Conservation (phyloP, 2,888 invertebrate species). For the Apoda limacodes region DNA sequence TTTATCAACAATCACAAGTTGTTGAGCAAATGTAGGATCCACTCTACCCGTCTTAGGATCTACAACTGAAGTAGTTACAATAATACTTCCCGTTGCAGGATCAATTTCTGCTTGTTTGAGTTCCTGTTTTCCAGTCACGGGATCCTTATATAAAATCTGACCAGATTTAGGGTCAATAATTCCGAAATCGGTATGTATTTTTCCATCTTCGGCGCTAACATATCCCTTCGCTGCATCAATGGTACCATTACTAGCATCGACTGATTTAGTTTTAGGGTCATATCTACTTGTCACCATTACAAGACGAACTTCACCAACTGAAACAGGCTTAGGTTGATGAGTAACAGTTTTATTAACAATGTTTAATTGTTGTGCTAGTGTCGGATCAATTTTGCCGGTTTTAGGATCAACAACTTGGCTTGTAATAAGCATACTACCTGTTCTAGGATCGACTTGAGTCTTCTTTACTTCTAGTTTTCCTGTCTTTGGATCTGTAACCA, state of each 20-base stretch:
- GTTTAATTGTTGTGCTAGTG: conserved; percentile 60
- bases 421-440: conserved; percentile 68
- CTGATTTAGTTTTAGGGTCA: conserved; percentile 70
- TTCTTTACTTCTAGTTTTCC: conserved; percentile 70
- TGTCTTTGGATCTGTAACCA: conserved; percentile 52
- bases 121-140: conserved; percentile 71
- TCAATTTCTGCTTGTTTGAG: conserved; percentile 72
- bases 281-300: conserved; percentile 64
- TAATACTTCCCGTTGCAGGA: conserved; percentile 69
- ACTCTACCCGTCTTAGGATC: conserved; percentile 72
- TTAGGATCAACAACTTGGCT: conserved; percentile 68
- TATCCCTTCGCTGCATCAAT: conserved; percentile 68
- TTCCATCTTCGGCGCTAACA: conserved; percentile 62
- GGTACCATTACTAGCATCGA: conserved; percentile 65
- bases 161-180: conserved; percentile 73
- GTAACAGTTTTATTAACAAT: conserved; percentile 55
- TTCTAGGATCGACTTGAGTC: conserved; percentile 62
- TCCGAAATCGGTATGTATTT: conserved; percentile 70
- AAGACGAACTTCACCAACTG: conserved; percentile 53
- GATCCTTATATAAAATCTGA: conserved; percentile 69
- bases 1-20: conserved; percentile 62
- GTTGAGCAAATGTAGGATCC: conserved; percentile 67
- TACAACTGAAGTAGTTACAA: conserved; percentile 66
- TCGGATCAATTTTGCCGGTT: conserved; percentile 72
- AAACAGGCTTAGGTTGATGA: conserved; percentile 44